These are phyloP conservation scores for Matsumyia berberina DNA, from an alignment of 2,888 invertebrate species.

Conservation along the genomic window DNA sequence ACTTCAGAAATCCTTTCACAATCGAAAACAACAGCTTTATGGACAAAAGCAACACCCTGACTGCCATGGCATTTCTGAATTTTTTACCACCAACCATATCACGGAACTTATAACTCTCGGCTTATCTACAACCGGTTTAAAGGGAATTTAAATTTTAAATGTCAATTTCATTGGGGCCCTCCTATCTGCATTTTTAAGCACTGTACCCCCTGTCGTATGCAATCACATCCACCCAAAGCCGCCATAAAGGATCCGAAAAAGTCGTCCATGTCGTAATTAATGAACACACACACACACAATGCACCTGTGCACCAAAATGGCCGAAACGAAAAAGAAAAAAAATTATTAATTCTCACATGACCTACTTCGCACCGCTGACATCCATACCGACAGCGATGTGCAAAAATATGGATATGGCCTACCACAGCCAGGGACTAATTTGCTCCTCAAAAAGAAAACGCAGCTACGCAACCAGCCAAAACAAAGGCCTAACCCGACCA, in stretches of 20 bases:
- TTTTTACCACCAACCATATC: neutral
- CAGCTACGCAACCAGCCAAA: conserved; percentile 12
- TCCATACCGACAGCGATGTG: conserved; percentile 46
- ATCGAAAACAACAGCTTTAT: no score
- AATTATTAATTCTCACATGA: conserved; percentile 68
- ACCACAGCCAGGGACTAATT: conserved; percentile 36
- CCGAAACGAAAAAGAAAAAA: conserved; percentile 33
- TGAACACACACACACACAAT: conserved; percentile 60
- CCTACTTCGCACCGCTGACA: conserved; percentile 66
- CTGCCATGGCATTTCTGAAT: neutral
- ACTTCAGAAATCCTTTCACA: no score
- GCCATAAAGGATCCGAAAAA: conserved; percentile 61
- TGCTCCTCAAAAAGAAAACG: conserved; percentile 6
- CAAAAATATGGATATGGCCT: conserved; percentile 33
- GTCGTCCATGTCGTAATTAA: conserved; percentile 65
- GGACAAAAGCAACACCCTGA: neutral
- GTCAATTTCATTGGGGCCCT: neutral
- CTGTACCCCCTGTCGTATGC: neutral
- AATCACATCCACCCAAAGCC: conserved; percentile 30
- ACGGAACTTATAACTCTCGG: neutral
- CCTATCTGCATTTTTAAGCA: conserved; percentile 5
- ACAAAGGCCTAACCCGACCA: conserved; percentile 8
- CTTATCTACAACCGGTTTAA: neutral
- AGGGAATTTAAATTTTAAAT: conserved; percentile 45
- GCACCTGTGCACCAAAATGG: conserved; percentile 57